Evolutionary conservation across 1,140 invertebrate genomes (phyloP).

Genomic region (Drosophila mauritiana): DNA sequence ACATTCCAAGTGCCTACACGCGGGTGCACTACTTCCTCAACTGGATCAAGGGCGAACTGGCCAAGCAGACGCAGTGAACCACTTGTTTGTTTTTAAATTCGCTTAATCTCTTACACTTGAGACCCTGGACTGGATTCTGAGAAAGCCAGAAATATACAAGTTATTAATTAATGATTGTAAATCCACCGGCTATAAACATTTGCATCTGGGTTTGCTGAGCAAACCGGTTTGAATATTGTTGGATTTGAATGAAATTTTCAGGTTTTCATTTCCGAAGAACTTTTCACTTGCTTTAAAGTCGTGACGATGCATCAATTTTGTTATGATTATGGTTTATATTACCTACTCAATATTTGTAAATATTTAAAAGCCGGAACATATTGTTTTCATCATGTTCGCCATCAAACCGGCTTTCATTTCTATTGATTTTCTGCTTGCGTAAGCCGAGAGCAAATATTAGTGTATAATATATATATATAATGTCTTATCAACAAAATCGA

Average conservation of each 20-base stretch:
- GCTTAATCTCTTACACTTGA: not conserved
- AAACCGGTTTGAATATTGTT: constrained; percentile 9
- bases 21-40: constrained; percentile 64
- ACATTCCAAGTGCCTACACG: constrained; percentile 69
- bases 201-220: not conserved
- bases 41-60: constrained; percentile 70
- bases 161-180: not conserved
- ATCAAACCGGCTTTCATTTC: constrained; percentile 6
- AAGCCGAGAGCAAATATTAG: constrained; percentile 5
- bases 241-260: constrained; percentile 2
- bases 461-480: constrained; percentile 12
- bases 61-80: constrained; percentile 2
- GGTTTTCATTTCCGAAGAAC: constrained; percentile 17
- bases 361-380: constrained; percentile 1
- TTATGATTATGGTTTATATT: not conserved
- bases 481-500: constrained; percentile 25
- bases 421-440: constrained; percentile 11
- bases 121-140: not conserved
- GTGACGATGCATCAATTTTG: not conserved
- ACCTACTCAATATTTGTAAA: not conserved
- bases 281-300: not conserved
- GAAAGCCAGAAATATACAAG: not conserved
- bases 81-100: not conserved
- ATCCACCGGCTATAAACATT: not conserved
- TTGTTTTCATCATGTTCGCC: not conserved